Conservation (phyloP, 2,113 vertebrate genomes). For the Desmodus rotundus region DNA sequence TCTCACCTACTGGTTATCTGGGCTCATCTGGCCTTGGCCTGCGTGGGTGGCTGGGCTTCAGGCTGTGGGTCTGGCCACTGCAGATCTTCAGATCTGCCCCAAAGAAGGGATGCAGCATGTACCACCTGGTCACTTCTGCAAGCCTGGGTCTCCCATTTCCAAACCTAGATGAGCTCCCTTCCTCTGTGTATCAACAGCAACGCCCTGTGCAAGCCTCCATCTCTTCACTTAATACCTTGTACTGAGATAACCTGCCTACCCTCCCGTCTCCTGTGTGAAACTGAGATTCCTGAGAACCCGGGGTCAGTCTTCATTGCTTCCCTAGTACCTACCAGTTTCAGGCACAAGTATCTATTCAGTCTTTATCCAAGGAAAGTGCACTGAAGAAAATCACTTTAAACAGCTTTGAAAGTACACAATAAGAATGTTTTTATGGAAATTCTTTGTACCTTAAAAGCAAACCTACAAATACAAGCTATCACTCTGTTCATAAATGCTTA, state of each 20-base stretch:
- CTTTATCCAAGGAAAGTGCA: background rate
- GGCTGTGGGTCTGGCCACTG: background rate
- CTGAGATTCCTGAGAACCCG: background rate
- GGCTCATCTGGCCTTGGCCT: too few species aligned
- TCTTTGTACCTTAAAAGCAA: background rate
- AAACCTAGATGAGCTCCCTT: accelerated
- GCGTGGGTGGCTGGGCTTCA: background rate
- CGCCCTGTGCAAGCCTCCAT: background rate
- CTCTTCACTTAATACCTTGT: background rate
- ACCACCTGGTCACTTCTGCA: background rate
- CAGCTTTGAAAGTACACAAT: background rate
- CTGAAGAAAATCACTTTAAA: background rate
- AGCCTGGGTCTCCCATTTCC: background rate
- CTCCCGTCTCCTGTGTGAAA: background rate
- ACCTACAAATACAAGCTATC: background rate
- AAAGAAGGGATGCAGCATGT: background rate
- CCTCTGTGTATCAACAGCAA: too few species aligned
- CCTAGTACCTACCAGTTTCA: background rate
- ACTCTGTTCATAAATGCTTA: background rate
- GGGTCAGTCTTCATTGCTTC: background rate
- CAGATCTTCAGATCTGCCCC: too few species aligned
- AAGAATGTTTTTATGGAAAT: background rate
- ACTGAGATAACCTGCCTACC: background rate
- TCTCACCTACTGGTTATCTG: background rate
- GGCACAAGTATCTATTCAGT: background rate